These are phyloP conservation scores for Biston betularia DNA, from an alignment of 2,888 invertebrate species.

Conservation along the genomic window DNA sequence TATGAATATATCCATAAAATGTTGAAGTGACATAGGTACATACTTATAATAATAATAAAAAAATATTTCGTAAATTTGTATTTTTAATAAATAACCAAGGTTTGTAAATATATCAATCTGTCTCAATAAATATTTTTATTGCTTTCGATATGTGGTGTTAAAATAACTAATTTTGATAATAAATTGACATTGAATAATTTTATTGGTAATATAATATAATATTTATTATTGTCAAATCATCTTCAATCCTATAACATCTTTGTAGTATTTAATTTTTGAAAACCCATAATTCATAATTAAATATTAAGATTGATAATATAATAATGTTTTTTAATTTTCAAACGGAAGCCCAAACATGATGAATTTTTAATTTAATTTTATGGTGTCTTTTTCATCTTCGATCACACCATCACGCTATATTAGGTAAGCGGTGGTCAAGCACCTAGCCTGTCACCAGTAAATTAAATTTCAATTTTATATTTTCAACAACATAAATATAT, in stretches of 20 bases:
- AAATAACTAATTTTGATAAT: constrained; percentile 40
- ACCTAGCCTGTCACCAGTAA: no score
- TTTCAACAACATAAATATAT: constrained; percentile 2
- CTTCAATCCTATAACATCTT: constrained; percentile 38
- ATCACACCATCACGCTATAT: no score
- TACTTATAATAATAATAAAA: not conserved
- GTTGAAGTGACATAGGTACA: not conserved
- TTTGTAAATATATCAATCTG: constrained; percentile 48
- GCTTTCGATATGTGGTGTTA: constrained; percentile 58
- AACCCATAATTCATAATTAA: not conserved
- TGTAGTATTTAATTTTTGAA: constrained; percentile 22
- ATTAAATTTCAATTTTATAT: not conserved
- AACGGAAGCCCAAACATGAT: constrained; percentile 45
- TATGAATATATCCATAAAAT: no score
- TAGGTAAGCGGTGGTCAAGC: no score
- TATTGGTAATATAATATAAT: constrained; percentile 36
- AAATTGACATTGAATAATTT: constrained; percentile 37
- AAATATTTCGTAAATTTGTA: not conserved
- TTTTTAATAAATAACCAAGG: constrained; percentile 16
- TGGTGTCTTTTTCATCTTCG: no score
- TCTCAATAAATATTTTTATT: constrained; percentile 52
- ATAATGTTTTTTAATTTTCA: constrained; percentile 31
- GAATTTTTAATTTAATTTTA: constrained; percentile 4
- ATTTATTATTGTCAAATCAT: constrained; percentile 49
- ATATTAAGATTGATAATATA: constrained; percentile 11